Base-by-base conservation (phyloP, 2,797 vertebrate genomes). In the Buceros bicornis region DNA sequence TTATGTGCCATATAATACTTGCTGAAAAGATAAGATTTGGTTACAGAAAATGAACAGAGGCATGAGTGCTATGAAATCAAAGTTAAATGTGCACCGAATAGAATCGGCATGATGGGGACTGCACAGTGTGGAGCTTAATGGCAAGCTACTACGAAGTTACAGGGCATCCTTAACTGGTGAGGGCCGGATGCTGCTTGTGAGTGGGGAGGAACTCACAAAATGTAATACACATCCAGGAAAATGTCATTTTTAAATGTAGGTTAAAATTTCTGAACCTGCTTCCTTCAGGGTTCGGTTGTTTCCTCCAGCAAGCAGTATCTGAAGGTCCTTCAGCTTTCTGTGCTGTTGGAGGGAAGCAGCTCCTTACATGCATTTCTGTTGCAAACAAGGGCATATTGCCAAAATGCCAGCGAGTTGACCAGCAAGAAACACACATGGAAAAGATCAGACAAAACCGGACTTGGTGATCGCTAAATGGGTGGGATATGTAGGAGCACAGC, bases 401-500 rank as follows among this genome's bases (percentile, higher is more conserved):
- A 51, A 72, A 73, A 66, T 76, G 51, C 16, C 22, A 31, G 8
- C 25, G 37, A 37, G 33, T 66, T 80, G 87, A 53, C 35, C 26
- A 25, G 1, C 33, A 45, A 73, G 64, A 91, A 96, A 22, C 21
- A 21, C 5, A 29, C 8, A 3, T 11, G 35, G 35, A 82, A 33
- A 40, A 86, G 19, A 33, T 62, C 24, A 62, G 28, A 20, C 22
- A 33, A 47, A 85, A 54, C 4, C 21, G 43, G 40, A 56, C 62
- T 6, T 21, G 53, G 11, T 24, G 13, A 21, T 62, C 3, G 16
- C 25, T 43, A 37, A 73, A 10, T 11, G 14, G 13, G 12, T n/a
- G 28, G 58, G 37, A 42, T 56, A 12, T 0, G 0, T 19, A 19
- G n/a, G 25, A 82, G 25, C 1, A 0, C 61, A 62, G 6, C 42